Evolutionary conservation across 2,797 vertebrate genomes (phyloP).

Genomic region (Parauchenoglanis ngamensis): DNA sequence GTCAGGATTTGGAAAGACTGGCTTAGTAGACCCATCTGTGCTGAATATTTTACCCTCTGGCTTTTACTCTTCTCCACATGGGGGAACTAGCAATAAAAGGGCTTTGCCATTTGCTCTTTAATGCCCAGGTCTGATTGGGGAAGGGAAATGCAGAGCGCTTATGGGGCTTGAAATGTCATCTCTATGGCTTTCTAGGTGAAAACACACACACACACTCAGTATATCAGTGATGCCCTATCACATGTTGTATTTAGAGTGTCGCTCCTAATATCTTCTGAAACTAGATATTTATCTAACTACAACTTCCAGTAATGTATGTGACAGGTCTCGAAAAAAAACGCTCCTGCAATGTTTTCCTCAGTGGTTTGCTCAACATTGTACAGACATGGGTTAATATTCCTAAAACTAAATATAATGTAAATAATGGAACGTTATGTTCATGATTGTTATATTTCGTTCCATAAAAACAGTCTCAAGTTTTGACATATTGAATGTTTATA

Average conservation of each 20-base stretch:
- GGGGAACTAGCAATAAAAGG: neutral
- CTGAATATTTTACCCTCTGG: neutral
- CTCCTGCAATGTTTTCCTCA: neutral
- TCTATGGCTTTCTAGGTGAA: neutral
- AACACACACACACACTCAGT: neutral
- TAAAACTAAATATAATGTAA: neutral
- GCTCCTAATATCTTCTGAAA: neutral
- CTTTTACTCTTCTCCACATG: neutral
- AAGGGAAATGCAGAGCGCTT: neutral
- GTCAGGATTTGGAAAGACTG: too few relatives aligned
- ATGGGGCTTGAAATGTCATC: constrained; percentile 3
- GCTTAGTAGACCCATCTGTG: neutral
- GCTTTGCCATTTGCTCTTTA: neutral
- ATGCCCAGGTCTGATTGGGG: neutral
- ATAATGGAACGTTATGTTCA: neutral
- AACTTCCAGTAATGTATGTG: neutral
- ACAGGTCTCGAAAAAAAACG: neutral
- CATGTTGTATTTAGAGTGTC: neutral
- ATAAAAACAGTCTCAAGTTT: neutral
- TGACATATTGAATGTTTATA: neutral
- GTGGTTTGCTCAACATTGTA: too few relatives aligned
- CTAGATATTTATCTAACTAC: neutral
- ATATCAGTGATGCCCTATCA: neutral
- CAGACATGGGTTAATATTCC: neutral
- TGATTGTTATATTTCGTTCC: neutral